phyloP scores from a whole-genome alignment of 2,797 vertebrate species.

The Podargus strigoides region DNA sequence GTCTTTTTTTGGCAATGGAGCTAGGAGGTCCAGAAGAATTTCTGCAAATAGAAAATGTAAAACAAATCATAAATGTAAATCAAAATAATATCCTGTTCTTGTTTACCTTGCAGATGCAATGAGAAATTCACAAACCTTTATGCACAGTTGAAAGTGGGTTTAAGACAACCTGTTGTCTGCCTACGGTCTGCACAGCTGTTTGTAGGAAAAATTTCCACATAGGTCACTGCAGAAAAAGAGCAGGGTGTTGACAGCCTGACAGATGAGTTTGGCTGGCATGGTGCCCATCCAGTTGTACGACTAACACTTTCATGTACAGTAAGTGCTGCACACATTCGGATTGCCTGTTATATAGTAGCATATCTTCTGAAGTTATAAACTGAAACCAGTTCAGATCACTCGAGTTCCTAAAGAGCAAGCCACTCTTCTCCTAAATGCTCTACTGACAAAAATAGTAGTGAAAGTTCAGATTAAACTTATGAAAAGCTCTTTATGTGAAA shows the following conservation, averaged over 20 bases:
- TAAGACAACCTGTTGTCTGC: conserved; percentile 45
- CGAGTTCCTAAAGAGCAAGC: background rate
- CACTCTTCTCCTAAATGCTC: background rate
- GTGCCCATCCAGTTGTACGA: background rate
- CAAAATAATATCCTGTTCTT: background rate
- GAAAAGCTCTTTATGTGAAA: background rate
- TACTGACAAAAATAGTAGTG: background rate
- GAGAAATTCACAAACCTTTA: background rate
- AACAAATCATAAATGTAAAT: background rate
- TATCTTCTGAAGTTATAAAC: background rate
- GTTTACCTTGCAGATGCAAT: background rate
- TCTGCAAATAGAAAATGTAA: conserved; percentile 10
- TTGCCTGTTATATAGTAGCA: background rate
- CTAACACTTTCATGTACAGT: background rate
- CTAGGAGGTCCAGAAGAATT: background rate
- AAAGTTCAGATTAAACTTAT: background rate
- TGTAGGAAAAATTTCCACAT: conserved; percentile 35
- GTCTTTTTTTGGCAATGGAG: background rate
- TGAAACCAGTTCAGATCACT: background rate
- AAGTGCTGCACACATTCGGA: accelerated
- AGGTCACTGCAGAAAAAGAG: conserved; percentile 36
- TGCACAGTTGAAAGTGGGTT: background rate
- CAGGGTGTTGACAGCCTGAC: conserved; percentile 60
- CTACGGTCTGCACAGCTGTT: conserved; percentile 10
- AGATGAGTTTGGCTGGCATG: background rate